A percentile compares a stretch with the other conserved stretches of the same genome.
Evolutionary conservation across 2,888 invertebrate genomes (phyloP).

Genomic region (Torymus aiolomorphi): DNA sequence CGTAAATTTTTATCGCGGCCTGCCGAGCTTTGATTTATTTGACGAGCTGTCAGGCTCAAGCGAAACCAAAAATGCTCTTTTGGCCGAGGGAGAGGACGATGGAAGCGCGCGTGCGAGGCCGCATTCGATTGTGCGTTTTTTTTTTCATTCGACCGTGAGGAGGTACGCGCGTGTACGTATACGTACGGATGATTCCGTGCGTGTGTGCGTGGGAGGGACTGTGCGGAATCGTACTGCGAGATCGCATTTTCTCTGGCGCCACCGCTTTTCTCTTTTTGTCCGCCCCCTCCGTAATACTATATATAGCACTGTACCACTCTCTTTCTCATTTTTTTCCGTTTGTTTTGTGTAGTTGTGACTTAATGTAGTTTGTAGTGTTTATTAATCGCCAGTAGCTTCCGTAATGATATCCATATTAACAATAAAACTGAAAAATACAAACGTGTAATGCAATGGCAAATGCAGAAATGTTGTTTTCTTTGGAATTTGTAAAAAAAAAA

Average conservation of each 20-base stretch:
- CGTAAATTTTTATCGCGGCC: conserved; percentile 44
- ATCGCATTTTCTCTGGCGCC: conserved; percentile 69
- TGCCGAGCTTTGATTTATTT: conserved; percentile 49
- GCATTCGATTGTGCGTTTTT: not conserved
- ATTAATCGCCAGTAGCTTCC: conserved; percentile 54
- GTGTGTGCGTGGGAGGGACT: no score
- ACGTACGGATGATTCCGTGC: not conserved
- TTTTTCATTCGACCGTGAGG: conserved; percentile 1
- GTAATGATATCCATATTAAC: conserved; percentile 22
- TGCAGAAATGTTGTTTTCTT: conserved; percentile 34
- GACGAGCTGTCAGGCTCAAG: conserved; percentile 42
- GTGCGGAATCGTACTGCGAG: conserved; percentile 58
- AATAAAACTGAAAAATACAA: conserved; percentile 28
- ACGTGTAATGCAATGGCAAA: conserved; percentile 46
- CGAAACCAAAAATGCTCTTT: conserved; percentile 47
- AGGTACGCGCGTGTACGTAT: not conserved
- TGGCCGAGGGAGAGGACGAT: not conserved
- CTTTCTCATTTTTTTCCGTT: conserved; percentile 27
- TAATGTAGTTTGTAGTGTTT: conserved; percentile 59
- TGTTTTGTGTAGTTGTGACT: conserved; percentile 32
- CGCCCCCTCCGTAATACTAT: conserved; percentile 40
- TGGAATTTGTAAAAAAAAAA: conserved; percentile 1
- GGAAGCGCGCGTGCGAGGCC: no score
- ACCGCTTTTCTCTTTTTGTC: conserved; percentile 54
- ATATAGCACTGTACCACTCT: conserved; percentile 55